Percentiles rank a stretch among this genome's conserved stretches.
These are phyloP conservation scores for Hylyphantes graminicola DNA, from an alignment of 1,140 invertebrate species.

Conservation along the genomic window DNA sequence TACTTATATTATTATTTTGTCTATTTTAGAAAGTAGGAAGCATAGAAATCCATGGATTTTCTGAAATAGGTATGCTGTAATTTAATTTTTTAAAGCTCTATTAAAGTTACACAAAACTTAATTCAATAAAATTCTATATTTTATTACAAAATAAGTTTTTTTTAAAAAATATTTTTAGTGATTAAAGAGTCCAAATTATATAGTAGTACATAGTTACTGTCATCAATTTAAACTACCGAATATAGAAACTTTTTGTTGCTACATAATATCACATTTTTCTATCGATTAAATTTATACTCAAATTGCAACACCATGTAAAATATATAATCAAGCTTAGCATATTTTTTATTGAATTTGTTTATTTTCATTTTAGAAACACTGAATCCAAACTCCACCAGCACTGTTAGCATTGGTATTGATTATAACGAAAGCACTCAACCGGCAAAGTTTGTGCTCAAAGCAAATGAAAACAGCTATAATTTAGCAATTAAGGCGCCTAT, in stretches of 20 bases:
- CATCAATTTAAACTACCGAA: background rate
- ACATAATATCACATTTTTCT: no score
- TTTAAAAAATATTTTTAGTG: no score
- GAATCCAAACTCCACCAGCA: conserved; percentile 68
- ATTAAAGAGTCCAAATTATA: no score
- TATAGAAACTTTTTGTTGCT: no score
- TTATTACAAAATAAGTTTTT: no score
- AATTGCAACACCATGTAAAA: no score
- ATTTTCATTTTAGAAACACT: conserved; percentile 67
- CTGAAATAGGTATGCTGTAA: conserved; percentile 73
- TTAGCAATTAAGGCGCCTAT: conserved; percentile 84
- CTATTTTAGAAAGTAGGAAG: conserved; percentile 75
- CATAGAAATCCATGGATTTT: conserved; percentile 86
- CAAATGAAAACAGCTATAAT: conserved; percentile 72
- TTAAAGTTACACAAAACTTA: no score
- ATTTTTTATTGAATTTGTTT: conserved; percentile 9
- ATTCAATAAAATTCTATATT: no score
- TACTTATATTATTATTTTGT: background rate
- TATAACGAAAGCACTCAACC: conserved; percentile 94
- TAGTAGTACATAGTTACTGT: no score
- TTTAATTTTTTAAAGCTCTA: background rate
- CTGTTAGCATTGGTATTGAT: conserved; percentile 83
- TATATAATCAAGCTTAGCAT: background rate
- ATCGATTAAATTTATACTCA: no score
- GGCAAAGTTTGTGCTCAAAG: conserved; percentile 81